These are phyloP conservation scores for Enteromius paludinosus DNA, from an alignment of 2,797 vertebrate species.

Conservation along the genomic window DNA sequence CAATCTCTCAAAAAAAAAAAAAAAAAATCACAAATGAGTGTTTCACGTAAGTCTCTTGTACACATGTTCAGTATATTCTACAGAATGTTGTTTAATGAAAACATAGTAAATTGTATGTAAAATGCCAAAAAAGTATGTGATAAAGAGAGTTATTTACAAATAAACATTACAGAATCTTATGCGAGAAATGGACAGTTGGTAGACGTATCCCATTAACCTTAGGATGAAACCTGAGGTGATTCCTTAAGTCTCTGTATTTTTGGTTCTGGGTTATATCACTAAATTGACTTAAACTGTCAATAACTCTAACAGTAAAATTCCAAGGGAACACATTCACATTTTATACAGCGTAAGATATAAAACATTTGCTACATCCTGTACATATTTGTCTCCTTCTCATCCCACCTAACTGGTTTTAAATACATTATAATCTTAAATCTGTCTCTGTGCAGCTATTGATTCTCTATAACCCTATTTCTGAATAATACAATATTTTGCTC, in stretches of 20 bases:
- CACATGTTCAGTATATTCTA: neutral
- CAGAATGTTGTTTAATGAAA: neutral
- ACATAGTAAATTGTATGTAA: slow-evolving; percentile 2
- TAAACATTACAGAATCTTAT: neutral
- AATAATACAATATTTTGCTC: neutral
- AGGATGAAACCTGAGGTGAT: slow-evolving; percentile 31
- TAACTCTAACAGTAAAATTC: neutral
- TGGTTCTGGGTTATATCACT: slow-evolving; percentile 18
- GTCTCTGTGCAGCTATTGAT: slow-evolving; percentile 14
- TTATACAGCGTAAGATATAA: slow-evolving; percentile 34
- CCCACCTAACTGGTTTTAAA: neutral
- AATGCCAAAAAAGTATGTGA: neutral
- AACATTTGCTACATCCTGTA: slow-evolving; percentile 52
- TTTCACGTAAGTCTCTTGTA: neutral
- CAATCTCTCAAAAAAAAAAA: neutral
- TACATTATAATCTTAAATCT: neutral
- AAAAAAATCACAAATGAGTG: neutral
- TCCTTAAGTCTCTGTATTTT: slow-evolving; percentile 16
- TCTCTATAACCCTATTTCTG: neutral
- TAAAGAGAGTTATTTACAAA: slow-evolving; percentile 40
- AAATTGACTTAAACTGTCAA: neutral
- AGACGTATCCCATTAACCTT: slow-evolving; percentile 22
- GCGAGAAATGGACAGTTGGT: slow-evolving; percentile 3
- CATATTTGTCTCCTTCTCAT: slow-evolving; percentile 25
- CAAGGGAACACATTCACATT: slow-evolving; percentile 24